Evolutionary conservation across 2,888 invertebrate genomes (phyloP).

Genomic region (Rhaphigaster nebulosa): DNA sequence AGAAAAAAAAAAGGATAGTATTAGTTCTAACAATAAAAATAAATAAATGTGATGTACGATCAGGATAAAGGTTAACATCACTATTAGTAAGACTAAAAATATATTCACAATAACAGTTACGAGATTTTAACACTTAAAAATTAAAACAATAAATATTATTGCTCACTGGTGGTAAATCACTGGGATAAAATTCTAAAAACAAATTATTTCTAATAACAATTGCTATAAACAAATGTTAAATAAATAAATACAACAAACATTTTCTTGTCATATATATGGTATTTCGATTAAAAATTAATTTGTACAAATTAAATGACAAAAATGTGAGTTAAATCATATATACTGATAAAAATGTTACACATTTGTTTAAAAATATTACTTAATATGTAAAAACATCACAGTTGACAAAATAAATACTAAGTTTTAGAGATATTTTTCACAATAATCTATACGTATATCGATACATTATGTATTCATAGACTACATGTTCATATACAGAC

Average conservation of each 20-base stretch:
- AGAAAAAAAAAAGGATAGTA: constrained; percentile 1
- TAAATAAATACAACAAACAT: constrained; percentile 48
- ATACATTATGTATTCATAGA: constrained; percentile 52
- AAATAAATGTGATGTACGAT: constrained; percentile 56
- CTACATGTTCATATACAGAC: constrained; percentile 33
- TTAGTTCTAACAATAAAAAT: constrained; percentile 41
- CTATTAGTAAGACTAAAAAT: constrained; percentile 43
- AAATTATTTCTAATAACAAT: constrained; percentile 55
- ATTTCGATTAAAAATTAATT: constrained; percentile 51
- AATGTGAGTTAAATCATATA: constrained; percentile 16
- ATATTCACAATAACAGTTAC: constrained; percentile 45
- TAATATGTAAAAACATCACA: constrained; percentile 57
- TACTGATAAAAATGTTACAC: constrained; percentile 7
- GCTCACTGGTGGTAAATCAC: constrained; percentile 59
- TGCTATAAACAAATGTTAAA: constrained; percentile 52
- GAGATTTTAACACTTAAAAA: constrained; percentile 54
- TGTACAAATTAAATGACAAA: constrained; percentile 43
- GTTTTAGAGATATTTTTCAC: constrained; percentile 50
- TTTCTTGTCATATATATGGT: constrained; percentile 11
- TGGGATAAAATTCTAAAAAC: constrained; percentile 52
- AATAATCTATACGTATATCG: constrained; percentile 58
- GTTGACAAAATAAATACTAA: constrained; percentile 55
- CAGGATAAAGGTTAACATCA: constrained; percentile 50
- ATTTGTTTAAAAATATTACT: constrained; percentile 51
- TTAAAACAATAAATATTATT: constrained; percentile 60